phyloP scores from a whole-genome alignment of 2,888 invertebrate species.

The Orchesellides sinensis region DNA sequence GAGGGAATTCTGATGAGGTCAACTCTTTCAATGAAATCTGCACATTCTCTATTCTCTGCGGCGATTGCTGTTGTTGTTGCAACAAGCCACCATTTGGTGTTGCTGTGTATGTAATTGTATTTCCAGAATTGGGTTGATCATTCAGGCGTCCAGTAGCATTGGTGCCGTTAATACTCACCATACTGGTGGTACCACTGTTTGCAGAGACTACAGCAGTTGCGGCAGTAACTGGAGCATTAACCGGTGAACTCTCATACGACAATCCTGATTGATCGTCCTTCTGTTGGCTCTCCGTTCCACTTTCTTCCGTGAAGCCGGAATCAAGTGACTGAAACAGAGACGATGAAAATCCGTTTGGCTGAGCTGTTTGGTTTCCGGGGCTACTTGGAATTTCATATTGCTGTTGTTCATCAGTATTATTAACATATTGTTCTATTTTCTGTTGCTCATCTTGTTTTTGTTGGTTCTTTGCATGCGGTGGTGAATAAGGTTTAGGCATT shows the following conservation, averaged over 20 bases:
- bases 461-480: constrained; percentile 37
- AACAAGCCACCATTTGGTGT: constrained; percentile 33
- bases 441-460: constrained; percentile 6
- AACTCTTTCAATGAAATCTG: constrained; percentile 74
- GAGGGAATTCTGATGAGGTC: constrained; percentile 72
- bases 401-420: background rate
- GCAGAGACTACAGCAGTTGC: background rate
- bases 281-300: constrained; percentile 57
- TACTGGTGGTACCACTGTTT: background rate
- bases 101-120: constrained; percentile 41
- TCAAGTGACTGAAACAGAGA: constrained; percentile 56
- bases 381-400: constrained; percentile 15
- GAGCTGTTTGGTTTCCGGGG: background rate
- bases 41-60: constrained; percentile 73
- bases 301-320: constrained; percentile 66
- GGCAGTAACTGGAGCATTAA: background rate
- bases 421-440: too few species aligned
- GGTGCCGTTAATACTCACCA: constrained; percentile 1
- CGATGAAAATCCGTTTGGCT: constrained; percentile 28
- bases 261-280: constrained; percentile 46
- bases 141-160: constrained; percentile 15
- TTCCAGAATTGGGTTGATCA: background rate
- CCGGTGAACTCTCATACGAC: constrained; percentile 17
- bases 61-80: constrained; percentile 44
- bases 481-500: constrained; percentile 69